Conservation (phyloP, 23 tunicate genomes). For the Trididemnum miniatum region DNA sequence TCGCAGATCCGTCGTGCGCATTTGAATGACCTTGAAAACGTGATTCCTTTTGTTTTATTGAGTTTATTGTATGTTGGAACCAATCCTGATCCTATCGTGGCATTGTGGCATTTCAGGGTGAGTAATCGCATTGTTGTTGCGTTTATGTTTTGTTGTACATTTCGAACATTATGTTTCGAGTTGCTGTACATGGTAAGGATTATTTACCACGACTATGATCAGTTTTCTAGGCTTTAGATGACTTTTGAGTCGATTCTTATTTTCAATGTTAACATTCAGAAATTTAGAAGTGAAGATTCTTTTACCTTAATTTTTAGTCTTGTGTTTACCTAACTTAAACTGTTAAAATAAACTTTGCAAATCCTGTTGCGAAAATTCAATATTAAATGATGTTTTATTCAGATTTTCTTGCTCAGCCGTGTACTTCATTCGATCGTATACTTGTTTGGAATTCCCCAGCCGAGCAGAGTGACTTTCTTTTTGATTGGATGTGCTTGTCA, state of each 20-base stretch:
- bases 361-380: background rate
- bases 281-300: too few relatives aligned
- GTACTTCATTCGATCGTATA: constrained; percentile 45
- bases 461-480: constrained; percentile 16
- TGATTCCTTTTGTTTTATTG: constrained; percentile 73
- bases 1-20: constrained; percentile 72
- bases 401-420: constrained; percentile 46
- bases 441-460: constrained; percentile 44
- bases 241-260: too few relatives aligned
- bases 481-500: constrained; percentile 4
- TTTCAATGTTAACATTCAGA: too few relatives aligned
- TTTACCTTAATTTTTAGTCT: too few relatives aligned
- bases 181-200: too few relatives aligned
- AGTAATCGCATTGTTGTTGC: too few relatives aligned
- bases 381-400: background rate
- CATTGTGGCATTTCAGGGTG: constrained; percentile 74
- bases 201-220: too few relatives aligned
- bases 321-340: too few relatives aligned
- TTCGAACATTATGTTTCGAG: too few relatives aligned
- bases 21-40: constrained; percentile 85
- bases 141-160: too few relatives aligned
- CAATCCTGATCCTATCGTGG: constrained; percentile 56
- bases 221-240: too few relatives aligned
- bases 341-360: too few relatives aligned
- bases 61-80: constrained; percentile 50